A percentile compares a stretch with the other conserved stretches of the same genome.
Evolutionary conservation across 2,888 invertebrate species (phyloP).

Genomic region (Cheilosia grossa): DNA sequence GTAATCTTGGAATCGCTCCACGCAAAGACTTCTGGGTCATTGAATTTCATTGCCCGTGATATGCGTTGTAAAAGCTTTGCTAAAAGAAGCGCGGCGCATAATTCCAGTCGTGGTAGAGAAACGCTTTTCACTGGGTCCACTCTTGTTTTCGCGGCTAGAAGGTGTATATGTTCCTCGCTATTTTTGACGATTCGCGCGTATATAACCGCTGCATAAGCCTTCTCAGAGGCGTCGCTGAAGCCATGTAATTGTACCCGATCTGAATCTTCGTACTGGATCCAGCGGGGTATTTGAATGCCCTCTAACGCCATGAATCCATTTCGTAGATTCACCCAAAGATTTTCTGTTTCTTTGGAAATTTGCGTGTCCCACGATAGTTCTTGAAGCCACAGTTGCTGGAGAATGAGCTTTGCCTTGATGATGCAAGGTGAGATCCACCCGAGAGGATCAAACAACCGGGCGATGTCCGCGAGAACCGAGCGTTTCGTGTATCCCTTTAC

Average conservation of each 20-base stretch:
- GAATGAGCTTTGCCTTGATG: constrained; percentile 20
- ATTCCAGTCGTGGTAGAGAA: neutral
- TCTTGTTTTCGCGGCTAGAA: constrained; percentile 12
- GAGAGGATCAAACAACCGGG: constrained; percentile 47
- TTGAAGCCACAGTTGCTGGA: neutral
- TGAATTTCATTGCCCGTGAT: neutral
- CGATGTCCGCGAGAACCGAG: constrained; percentile 31
- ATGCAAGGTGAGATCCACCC: constrained; percentile 49
- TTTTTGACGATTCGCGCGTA: no score
- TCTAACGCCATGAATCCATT: no score
- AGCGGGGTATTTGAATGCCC: no score
- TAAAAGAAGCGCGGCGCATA: constrained; percentile 8
- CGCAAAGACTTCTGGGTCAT: no score
- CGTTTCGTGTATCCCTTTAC: constrained; percentile 21
- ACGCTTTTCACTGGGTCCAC: neutral
- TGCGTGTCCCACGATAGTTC: no score
- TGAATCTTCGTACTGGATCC: no score
- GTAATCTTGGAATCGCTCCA: no score
- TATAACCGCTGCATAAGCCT: no score
- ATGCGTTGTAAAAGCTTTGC: neutral
- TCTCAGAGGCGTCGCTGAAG: no score
- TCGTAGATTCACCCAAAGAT: no score
- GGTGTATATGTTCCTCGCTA: neutral
- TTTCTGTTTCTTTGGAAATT: no score
- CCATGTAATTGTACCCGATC: no score